phyloP scores from a whole-genome alignment of 2,113 vertebrate species.

The Ranitomeya imitator region DNA sequence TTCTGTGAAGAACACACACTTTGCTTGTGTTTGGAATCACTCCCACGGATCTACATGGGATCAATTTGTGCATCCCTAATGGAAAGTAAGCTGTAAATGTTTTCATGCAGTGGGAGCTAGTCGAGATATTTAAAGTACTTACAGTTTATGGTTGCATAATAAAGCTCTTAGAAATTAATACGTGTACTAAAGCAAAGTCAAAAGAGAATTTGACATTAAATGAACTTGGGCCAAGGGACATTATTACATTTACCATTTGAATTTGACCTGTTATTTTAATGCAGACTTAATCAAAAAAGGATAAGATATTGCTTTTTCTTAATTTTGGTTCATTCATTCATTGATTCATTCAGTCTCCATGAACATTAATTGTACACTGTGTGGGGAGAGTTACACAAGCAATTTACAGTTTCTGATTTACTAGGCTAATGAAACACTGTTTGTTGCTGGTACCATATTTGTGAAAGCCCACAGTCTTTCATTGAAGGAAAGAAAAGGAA shows the following conservation, averaged over 20 bases:
- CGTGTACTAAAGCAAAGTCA: constrained; percentile 27
- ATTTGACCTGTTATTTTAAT: background rate
- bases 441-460: too few species aligned
- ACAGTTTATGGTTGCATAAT: constrained; percentile 26
- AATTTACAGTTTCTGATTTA: background rate
- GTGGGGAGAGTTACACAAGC: background rate
- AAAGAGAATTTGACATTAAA: constrained; percentile 33
- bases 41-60: constrained; percentile 28
- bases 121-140: constrained; percentile 35
- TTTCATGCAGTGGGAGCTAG: constrained; percentile 30
- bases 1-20: background rate
- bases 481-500: too few species aligned
- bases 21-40: constrained; percentile 4
- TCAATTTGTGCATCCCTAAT: constrained; percentile 34
- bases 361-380: background rate
- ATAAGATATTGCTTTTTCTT: background rate
- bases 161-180: constrained; percentile 40
- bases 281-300: background rate
- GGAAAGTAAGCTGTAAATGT: constrained; percentile 31
- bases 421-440: background rate
- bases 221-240: background rate
- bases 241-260: background rate
- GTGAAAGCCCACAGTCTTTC: too few species aligned
- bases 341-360: background rate
- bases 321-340: too few species aligned